These are phyloP conservation scores for Lophius americanus DNA, from an alignment of 2,797 vertebrate species.

Conservation along the genomic window DNA sequence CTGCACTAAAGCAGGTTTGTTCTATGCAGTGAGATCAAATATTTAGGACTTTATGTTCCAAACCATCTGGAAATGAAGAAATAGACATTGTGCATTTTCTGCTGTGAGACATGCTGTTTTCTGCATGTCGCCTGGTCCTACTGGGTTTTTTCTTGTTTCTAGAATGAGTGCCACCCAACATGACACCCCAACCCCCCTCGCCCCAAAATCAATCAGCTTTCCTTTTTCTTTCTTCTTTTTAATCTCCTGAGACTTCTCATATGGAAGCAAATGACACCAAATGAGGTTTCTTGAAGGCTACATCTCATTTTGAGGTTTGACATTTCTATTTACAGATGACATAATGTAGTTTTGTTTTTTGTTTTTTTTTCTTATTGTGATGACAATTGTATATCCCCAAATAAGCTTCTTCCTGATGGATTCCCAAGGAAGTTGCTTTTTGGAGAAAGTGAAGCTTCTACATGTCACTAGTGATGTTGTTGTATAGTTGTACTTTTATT, in stretches of 20 bases:
- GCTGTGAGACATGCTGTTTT: conserved; percentile 27
- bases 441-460: conserved; percentile 67
- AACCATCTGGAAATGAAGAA: conserved; percentile 1
- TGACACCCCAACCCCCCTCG: not conserved
- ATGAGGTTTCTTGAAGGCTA: conserved; percentile 23
- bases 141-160: not conserved
- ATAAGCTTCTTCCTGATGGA: conserved; percentile 36
- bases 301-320: conserved; percentile 30
- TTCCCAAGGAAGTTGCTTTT: conserved; percentile 41
- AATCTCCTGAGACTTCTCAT: conserved; percentile 12
- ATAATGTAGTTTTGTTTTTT: conserved; percentile 25
- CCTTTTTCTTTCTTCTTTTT: not conserved
- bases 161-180: conserved; percentile 46
- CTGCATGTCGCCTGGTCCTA: conserved; percentile 37
- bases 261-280: conserved; percentile 27
- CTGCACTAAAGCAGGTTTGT: conserved; percentile 34
- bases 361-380: conserved; percentile 55
- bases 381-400: conserved; percentile 67
- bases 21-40: conserved; percentile 54
- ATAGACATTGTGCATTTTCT: conserved; percentile 18
- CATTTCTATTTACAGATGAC: conserved; percentile 51
- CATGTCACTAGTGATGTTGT: conserved; percentile 71
- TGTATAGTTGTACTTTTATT: conserved; percentile 75
- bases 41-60: conserved; percentile 8
- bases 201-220: conserved; percentile 13